Evolutionary conservation across 2,888 invertebrate species (phyloP), one percentile per base, ranked within the genome.

Genomic region (Tetropium fuscum): DNA sequence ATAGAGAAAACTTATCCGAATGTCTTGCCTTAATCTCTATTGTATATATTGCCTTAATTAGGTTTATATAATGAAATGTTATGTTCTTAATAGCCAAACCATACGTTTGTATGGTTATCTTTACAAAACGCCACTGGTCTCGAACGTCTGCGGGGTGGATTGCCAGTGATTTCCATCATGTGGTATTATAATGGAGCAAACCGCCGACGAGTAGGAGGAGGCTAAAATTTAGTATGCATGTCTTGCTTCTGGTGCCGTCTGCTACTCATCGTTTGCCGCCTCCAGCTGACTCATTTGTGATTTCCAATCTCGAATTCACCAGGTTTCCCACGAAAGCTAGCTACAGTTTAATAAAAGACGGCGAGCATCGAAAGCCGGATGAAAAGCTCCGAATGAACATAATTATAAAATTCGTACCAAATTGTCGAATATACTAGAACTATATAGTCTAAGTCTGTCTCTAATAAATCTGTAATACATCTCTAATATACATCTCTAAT

Each of bases 221-320:
- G n/a, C n/a, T n/a, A n/a, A n/a, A 64, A 60, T 72, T 77, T 76
- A 74, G 75, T 76, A 77, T 77, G 71, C 77, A 74, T 72, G 70
- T 68, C 74, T 69, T 69, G 73, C 60, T 62, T 53, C 60, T 61
- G 70, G 77, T 72, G 74, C 78, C 79, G 76, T 77, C 78, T 78
- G 79, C 75, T 74, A 70, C 74, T 76, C 78, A 76, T 76, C 77
- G 63, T 63, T 65, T 58, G 60, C 62, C 62, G 69, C 67, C 61
- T 67, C 60, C 64, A 59, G 56, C 66, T n/a, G n/a, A n/a, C n/a
- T 66, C 70, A 70, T 70, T 70, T 71, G 69, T 64, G 67, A 58
- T 67, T 65, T 59, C 64, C 60, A 56, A 59, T 57, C 57, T 61
- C 63, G 64, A 64, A 67, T 64, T 59, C 67, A 56, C 54, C 62